phyloP scores from a whole-genome alignment of 2,797 vertebrate genomes.

The Sebastiscus albofasciatus region DNA sequence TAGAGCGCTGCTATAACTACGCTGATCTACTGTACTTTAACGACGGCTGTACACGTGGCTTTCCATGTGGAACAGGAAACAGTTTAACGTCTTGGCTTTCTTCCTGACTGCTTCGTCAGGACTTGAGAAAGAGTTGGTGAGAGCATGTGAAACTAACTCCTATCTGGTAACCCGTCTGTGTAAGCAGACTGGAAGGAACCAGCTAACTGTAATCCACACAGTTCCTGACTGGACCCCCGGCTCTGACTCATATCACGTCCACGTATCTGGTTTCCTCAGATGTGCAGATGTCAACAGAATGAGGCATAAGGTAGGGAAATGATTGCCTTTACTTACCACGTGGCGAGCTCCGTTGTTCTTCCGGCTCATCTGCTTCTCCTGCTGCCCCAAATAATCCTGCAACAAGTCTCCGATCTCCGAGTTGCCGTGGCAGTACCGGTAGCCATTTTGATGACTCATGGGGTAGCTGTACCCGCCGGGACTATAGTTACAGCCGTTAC shows the following conservation, averaged over 20 bases:
- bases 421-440: conserved; percentile 52
- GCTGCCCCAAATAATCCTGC: conserved; percentile 80
- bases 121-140: conserved; percentile 21
- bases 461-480: conserved; percentile 54
- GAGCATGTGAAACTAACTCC: conserved; percentile 51
- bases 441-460: conserved; percentile 57
- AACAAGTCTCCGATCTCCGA: conserved; percentile 80
- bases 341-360: conserved; percentile 84
- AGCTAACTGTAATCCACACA: conserved; percentile 65
- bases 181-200: conserved; percentile 62
- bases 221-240: conserved; percentile 38
- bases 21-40: conserved; percentile 29
- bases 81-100: conserved; percentile 6
- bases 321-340: conserved; percentile 83
- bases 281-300: conserved; percentile 49
- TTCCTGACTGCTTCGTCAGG: conserved; percentile 27
- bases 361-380: conserved; percentile 64
- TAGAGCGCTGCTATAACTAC: conserved; percentile 19
- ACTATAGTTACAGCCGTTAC: conserved; percentile 54
- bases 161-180: conserved; percentile 46
- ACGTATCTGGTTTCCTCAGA: conserved; percentile 53
- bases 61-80: conserved; percentile 10
- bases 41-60: background rate
- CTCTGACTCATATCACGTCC: conserved; percentile 42
- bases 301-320: conserved; percentile 16